These are phyloP conservation scores for Merluccius polli DNA, from an alignment of 2,797 vertebrate species.

Conservation along the genomic window DNA sequence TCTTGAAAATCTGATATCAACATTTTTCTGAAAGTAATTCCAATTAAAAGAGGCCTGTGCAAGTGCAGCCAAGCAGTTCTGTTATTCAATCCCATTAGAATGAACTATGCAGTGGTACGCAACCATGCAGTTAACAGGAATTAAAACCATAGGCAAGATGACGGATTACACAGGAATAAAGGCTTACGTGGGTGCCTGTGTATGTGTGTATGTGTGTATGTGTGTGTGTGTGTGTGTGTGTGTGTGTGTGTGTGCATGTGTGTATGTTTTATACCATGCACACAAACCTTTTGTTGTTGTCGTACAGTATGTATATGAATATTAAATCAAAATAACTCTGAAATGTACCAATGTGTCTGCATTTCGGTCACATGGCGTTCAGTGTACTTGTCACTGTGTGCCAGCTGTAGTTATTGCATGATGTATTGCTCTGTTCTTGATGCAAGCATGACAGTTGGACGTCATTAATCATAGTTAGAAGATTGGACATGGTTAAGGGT, in stretches of 20 bases:
- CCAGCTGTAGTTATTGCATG: conserved; percentile 70
- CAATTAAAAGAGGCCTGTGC: conserved; percentile 76
- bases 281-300: conserved; percentile 24
- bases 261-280: conserved; percentile 16
- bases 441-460: conserved; percentile 66
- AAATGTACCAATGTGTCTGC: conserved; percentile 43
- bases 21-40: conserved; percentile 48
- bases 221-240: conserved; percentile 28
- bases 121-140: conserved; percentile 81
- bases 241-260: background rate
- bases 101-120: conserved; percentile 74
- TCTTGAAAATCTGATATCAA: background rate
- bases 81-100: conserved; percentile 82
- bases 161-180: conserved; percentile 73
- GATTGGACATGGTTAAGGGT: conserved; percentile 56
- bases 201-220: conserved; percentile 33
- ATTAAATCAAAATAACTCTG: conserved; percentile 58
- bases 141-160: conserved; percentile 80
- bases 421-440: conserved; percentile 66
- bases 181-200: conserved; percentile 45
- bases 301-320: conserved; percentile 49
- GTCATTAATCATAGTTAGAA: conserved; percentile 72
- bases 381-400: conserved; percentile 64
- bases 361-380: conserved; percentile 43
- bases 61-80: conserved; percentile 73